phyloP scores from a whole-genome alignment of 2,113 vertebrate species.

The Esox niger region DNA sequence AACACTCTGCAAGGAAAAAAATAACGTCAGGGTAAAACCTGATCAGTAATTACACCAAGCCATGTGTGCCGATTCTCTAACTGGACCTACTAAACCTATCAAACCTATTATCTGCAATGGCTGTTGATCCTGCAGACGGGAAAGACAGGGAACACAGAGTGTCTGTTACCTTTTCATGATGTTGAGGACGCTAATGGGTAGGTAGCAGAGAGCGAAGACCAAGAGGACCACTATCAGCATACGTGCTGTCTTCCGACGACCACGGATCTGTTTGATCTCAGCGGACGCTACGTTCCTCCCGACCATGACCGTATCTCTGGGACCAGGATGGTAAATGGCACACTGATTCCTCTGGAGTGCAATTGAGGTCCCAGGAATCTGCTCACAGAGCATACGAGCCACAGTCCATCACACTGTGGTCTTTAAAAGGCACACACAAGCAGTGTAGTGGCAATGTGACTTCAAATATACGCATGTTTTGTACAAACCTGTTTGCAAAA shows the following conservation, averaged over 20 bases:
- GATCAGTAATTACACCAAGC: not conserved
- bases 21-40: not conserved
- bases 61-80: not conserved
- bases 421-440: no score
- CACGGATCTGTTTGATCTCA: slow-evolving; percentile 92
- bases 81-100: no score
- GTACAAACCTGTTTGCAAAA: no score
- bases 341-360: slow-evolving; percentile 88
- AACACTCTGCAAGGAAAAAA: slow-evolving; percentile 79
- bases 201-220: slow-evolving; percentile 94
- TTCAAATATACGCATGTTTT: no score
- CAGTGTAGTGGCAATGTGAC: no score
- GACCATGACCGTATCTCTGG: slow-evolving; percentile 74
- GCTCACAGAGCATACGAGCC: slow-evolving; percentile 26
- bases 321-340: slow-evolving; percentile 62
- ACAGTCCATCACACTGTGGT: not conserved
- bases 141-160: not conserved
- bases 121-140: no score
- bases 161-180: slow-evolving; percentile 88
- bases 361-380: slow-evolving; percentile 93
- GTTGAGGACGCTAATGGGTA: slow-evolving; percentile 96
- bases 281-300: slow-evolving; percentile 82
- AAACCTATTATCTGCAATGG: no score
- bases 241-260: slow-evolving; percentile 89
- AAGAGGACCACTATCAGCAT: slow-evolving; percentile 96